Conservation (phyloP, 2,797 vertebrate genomes). For the Pseudochirops cupreus region DNA sequence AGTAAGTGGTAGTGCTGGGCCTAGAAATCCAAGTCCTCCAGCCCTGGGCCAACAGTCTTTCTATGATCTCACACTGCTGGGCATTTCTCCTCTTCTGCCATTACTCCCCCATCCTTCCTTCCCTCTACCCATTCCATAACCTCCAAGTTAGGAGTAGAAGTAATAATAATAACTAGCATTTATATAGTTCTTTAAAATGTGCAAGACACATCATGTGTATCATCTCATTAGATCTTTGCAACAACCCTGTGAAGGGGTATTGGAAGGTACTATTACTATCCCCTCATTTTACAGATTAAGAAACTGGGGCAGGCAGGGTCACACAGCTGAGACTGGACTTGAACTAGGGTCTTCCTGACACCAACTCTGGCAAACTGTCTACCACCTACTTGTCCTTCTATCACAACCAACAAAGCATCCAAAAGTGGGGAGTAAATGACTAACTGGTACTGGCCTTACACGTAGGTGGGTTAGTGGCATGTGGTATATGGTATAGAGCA, state of each 20-base stretch:
- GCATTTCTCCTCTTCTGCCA: rapidly evolving
- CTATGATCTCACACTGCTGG: neutral
- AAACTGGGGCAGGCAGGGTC: neutral
- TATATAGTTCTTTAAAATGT: neutral
- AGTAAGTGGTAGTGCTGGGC: neutral
- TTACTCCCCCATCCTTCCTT: neutral
- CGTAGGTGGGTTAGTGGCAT: neutral
- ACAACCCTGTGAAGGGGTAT: neutral
- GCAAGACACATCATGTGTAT: neutral
- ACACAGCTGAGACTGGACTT: neutral
- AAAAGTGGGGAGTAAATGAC: neutral
- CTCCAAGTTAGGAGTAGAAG: neutral
- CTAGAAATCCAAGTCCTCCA: neutral
- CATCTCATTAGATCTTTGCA: neutral
- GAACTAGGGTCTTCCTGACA: neutral
- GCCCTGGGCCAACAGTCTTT: neutral
- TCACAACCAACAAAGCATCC: neutral
- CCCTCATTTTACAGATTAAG: neutral
- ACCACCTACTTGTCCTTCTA: neutral
- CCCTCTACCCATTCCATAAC: neutral
- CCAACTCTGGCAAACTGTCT: neutral
- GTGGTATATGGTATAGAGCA: neutral
- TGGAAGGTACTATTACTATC: neutral
- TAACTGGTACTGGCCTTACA: neutral
- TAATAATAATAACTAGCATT: neutral